Percentiles rank a stretch among this genome's conserved stretches.
Conservation (phyloP, 1,140 invertebrate genomes). For the Zeugodacus cucurbitae region DNA sequence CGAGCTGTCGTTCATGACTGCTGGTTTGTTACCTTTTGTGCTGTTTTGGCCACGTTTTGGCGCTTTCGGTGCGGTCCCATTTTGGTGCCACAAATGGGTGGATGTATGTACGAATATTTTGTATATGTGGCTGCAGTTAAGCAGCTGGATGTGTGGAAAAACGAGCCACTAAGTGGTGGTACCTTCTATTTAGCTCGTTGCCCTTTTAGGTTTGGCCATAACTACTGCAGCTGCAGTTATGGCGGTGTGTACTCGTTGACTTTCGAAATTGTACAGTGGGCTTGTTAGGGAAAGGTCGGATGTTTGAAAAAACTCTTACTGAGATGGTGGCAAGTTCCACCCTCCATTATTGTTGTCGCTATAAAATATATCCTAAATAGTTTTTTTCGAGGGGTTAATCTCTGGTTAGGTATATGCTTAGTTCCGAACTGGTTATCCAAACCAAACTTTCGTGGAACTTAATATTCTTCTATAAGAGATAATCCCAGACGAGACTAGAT, state of each 20-base stretch:
- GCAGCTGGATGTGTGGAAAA: not conserved
- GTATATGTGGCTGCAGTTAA: not conserved
- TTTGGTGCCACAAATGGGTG: not conserved
- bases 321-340: too few species aligned
- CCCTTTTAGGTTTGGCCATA: not conserved
- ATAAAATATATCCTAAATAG: too few species aligned
- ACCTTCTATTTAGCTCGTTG: conserved; percentile 9
- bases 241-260: not conserved
- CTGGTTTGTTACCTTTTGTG: conserved; percentile 20
- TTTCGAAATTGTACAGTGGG: not conserved
- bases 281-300: not conserved
- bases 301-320: not conserved
- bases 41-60: conserved; percentile 18
- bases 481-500: too few species aligned
- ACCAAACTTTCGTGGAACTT: too few species aligned
- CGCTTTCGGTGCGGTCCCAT: conserved; percentile 23
- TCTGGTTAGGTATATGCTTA: too few species aligned
- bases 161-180: not conserved
- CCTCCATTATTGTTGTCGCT: too few species aligned
- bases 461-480: too few species aligned
- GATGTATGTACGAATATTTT: too few species aligned
- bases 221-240: not conserved
- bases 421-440: too few species aligned
- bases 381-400: too few species aligned
- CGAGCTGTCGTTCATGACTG: conserved; percentile 10